Conservation (phyloP, 2,113 vertebrate genomes). For the Lophura nycthemera region DNA sequence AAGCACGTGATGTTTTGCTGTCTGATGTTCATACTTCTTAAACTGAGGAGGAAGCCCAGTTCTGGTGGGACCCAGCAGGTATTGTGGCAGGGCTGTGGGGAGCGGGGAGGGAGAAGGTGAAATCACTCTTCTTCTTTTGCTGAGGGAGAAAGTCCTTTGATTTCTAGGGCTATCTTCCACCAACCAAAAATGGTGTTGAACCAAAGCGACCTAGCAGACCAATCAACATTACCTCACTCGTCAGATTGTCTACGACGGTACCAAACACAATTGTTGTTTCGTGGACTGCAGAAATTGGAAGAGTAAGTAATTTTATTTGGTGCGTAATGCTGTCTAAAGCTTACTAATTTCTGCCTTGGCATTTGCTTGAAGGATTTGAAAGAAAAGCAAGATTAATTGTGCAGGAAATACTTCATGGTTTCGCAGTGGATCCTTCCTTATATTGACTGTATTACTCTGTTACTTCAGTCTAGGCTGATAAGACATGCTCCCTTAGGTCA, state of each 20-base stretch:
- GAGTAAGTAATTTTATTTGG: slow-evolving; percentile 79
- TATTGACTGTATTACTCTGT: background rate
- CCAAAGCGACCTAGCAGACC: slow-evolving; percentile 98
- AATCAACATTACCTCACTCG: slow-evolving; percentile 99
- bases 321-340: background rate
- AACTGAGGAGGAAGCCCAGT: background rate
- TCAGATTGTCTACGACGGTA: slow-evolving; percentile 95
- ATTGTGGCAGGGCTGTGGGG: background rate
- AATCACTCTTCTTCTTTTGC: background rate
- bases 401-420: background rate
- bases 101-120: background rate
- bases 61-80: background rate
- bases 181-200: slow-evolving; percentile 99
- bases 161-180: slow-evolving; percentile 95
- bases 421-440: background rate
- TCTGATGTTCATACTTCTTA: background rate
- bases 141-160: background rate
- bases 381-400: background rate
- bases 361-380: background rate
- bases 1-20: background rate
- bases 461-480: accelerated
- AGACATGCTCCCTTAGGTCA: background rate
- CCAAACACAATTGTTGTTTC: slow-evolving; percentile 98
- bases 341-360: background rate
- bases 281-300: slow-evolving; percentile 97